Percentiles rank a stretch among this genome's conserved stretches.
These are phyloP conservation scores for Talpa occidentalis DNA, from an alignment of 2,113 vertebrate genomes.

Conservation along the genomic window DNA sequence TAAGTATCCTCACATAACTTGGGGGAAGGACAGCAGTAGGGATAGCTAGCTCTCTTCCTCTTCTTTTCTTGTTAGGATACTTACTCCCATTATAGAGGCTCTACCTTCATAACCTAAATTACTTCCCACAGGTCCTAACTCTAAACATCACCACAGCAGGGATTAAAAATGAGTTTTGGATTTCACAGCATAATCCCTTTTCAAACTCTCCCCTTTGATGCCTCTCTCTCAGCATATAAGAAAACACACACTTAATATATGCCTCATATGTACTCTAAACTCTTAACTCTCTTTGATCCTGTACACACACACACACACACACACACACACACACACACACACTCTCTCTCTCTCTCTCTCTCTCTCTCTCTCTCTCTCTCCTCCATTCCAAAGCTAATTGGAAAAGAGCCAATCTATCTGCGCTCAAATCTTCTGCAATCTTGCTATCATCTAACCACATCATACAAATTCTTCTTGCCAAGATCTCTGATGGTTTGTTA, in stretches of 20 bases:
- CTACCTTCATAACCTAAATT: neutral
- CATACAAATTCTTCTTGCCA: conserved; percentile 1
- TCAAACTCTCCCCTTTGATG: neutral
- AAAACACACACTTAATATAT: neutral
- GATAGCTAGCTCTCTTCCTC: neutral
- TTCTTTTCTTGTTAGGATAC: neutral
- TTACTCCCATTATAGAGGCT: neutral
- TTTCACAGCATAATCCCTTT: neutral
- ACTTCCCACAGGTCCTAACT: neutral
- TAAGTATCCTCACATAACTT: neutral
- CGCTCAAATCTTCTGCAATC: neutral
- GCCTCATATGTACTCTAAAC: neutral
- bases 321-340: too few species aligned
- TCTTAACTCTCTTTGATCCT: neutral
- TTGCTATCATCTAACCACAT: neutral
- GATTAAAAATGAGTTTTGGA: neutral
- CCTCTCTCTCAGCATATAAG: neutral
- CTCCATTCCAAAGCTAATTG: neutral
- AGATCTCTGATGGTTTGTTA: neutral
- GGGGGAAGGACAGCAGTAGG: too few species aligned
- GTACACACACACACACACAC: neutral
- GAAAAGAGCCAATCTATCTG: neutral
- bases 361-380: too few species aligned
- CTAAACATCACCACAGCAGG: neutral
- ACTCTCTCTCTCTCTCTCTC: too few species aligned